These are phyloP conservation scores for Trachythela sp. DNA, from an alignment of 64 coral and sea anemone genomes.

Conservation along the genomic window DNA sequence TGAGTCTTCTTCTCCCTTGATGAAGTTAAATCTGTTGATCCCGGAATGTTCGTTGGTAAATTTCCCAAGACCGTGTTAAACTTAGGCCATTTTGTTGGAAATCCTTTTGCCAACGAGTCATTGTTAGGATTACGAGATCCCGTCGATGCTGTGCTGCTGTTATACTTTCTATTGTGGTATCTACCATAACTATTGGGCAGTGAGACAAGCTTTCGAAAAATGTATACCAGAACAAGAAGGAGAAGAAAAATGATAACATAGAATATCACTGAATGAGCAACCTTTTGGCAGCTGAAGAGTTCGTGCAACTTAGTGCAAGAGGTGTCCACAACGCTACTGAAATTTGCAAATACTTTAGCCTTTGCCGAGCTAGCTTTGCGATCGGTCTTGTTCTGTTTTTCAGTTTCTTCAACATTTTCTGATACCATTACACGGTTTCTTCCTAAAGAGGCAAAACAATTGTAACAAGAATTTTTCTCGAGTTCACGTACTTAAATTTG, in stretches of 20 bases:
- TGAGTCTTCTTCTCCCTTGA: background rate
- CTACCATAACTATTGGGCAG: background rate
- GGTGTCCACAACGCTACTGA: background rate
- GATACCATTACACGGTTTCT: constrained; percentile 18
- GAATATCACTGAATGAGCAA: constrained; percentile 12
- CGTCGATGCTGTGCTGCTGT: background rate
- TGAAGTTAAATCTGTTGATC: background rate
- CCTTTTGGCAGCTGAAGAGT: background rate
- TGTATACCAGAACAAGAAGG: background rate
- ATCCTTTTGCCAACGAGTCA: background rate
- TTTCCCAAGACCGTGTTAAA: background rate
- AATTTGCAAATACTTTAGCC: background rate
- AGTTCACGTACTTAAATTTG: too few species aligned
- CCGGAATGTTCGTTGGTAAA: background rate
- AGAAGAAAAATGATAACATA: background rate
- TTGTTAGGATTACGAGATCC: background rate
- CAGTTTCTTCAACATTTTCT: background rate
- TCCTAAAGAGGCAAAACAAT: background rate
- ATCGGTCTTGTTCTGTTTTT: background rate
- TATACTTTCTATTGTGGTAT: background rate
- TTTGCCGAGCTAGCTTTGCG: background rate
- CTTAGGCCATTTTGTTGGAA: constrained; percentile 7
- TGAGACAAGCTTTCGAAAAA: background rate
- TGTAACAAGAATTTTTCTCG: background rate
- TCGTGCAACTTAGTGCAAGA: background rate